Evolutionary conservation across 2,888 invertebrate genomes (phyloP), one percentile per base, ranked within the genome.

Genomic region (Penaeus monodon): DNA sequence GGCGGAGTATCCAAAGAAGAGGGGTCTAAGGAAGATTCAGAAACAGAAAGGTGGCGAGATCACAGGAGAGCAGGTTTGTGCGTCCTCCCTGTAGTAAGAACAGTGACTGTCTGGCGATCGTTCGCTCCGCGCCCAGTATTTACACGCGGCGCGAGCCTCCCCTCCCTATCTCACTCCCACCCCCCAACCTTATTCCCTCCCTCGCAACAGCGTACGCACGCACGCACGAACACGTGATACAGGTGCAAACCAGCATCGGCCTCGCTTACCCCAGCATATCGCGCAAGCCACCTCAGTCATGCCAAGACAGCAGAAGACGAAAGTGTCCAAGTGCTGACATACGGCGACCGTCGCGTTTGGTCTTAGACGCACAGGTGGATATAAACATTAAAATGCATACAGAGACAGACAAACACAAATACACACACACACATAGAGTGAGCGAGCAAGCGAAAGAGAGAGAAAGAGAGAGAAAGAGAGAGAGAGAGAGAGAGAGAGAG

Each of bases 91-190:
- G 49, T n/a, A 49, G 74, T 66, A 44, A 64, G 49, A 27, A 77
- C 84, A 66, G 77, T 78, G 44, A 77, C 84, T 77, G 77, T 78
- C 44, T 84, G 49, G 17, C 66, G 66, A 17, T 38, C 27, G 38
- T 1, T 20, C 27, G 64, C 64, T 27, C 64, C 17, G 64, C 29
- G 65, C 38, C 66, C 63, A 44, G 66, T 84, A 84, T 84, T 66
- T 78, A 84, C 65, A 38, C 24, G 27, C 64, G 33, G 81, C 38
- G 74, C 64, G 38, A 29, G 14, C 81, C 64, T 68, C 10, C 81
- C 66, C 81, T 49, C 27, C 74, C 74, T 10, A 20, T 33, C 68
- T 66, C 44, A 17, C n/a, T 64, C 82, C 73, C 63, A 68, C 17
- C 6, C n/a, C 49, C 20, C 17, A 22, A 66, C 17, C 57, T 22